Evolutionary conservation across 1,140 invertebrate species (phyloP).

Genomic region (Mactra quadrangularis): DNA sequence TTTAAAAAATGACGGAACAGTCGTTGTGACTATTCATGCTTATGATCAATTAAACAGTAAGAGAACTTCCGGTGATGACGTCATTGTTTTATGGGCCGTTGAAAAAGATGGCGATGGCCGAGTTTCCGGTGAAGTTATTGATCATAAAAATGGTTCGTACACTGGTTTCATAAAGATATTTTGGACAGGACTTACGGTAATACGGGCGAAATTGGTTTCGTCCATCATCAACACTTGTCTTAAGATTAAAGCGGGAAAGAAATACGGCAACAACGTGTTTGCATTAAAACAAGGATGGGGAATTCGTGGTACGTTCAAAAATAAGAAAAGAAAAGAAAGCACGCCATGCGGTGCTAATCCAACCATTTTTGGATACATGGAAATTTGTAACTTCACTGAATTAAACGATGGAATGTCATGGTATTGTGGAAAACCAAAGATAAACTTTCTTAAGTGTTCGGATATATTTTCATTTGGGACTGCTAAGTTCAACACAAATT

Average conservation of each 20-base stretch:
- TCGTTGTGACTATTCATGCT: constrained; percentile 5
- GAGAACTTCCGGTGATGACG: constrained; percentile 18
- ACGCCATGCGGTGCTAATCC: constrained; percentile 31
- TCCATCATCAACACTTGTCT: constrained; percentile 45
- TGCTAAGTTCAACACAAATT: neutral
- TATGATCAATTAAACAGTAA: neutral
- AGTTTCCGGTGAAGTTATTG: constrained; percentile 40
- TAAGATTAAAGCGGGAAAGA: constrained; percentile 5
- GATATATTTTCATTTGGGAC: constrained; percentile 28
- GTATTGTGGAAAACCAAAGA: constrained; percentile 46
- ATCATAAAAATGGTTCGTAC: constrained; percentile 53
- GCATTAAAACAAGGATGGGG: constrained; percentile 10
- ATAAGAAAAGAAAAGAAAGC: neutral
- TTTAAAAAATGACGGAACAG: neutral
- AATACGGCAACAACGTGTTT: constrained; percentile 32
- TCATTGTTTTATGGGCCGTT: constrained; percentile 23
- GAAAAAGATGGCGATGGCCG: constrained; percentile 22
- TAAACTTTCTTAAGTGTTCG: neutral
- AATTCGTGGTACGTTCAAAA: constrained; percentile 24
- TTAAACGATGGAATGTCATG: constrained; percentile 48
- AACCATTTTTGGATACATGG: neutral
- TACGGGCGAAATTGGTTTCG: constrained; percentile 25
- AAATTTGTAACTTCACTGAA: constrained; percentile 48
- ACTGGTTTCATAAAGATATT: constrained; percentile 27
- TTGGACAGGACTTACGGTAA: constrained; percentile 32